Evolutionary conservation across 2,113 vertebrate genomes (phyloP), one percentile per base, ranked within the genome.

Genomic region (Anarrhichthys ocellatus): DNA sequence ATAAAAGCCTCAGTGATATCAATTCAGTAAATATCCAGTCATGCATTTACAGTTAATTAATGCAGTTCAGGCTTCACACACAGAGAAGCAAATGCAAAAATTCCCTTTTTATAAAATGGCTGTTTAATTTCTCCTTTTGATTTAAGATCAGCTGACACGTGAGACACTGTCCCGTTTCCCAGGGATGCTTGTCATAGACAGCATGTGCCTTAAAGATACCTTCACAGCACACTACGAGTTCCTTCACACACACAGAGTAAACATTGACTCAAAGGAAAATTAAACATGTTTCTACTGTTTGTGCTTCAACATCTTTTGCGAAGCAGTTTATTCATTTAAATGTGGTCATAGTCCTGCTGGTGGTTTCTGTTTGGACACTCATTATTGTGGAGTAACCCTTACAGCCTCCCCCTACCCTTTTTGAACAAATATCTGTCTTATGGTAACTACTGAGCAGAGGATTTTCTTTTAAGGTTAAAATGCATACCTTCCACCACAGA

Each of bases 321-420:
- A 90, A 91, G 89, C 72, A 75, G 38, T 80, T 86, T 79, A 83
- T 79, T 89, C 77, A 89, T 92, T 80, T 91, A 22, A 66, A 85
- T 87, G 82, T 89, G 83, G 62, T 81, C 87, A 85, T 79, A 77
- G 77, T 90, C 85, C 80, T 58, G 80, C 69, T 86, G 61, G 36
- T 85, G 64, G 42, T 84, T 76, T 83, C 64, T 87, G 74, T 88
- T 86, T 84, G 73, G 72, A 83, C 44, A 70, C 42, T 78, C 73
- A 71, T 84, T 86, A 54, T 70, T 66, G 74, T 63, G 13, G 80
- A 85, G 87, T 83, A 76, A 85, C 58, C 61, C 65, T 82, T 75
- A 67, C 52, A 82, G 76, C 52, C 68, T 50, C 40, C 42, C 8
- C 13, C 58, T 36, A 8, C 17, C 15, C 3, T 58, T 52, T 9